phyloP scores from a whole-genome alignment of 2,113 vertebrate genomes.

The Ranitomeya imitator region DNA sequence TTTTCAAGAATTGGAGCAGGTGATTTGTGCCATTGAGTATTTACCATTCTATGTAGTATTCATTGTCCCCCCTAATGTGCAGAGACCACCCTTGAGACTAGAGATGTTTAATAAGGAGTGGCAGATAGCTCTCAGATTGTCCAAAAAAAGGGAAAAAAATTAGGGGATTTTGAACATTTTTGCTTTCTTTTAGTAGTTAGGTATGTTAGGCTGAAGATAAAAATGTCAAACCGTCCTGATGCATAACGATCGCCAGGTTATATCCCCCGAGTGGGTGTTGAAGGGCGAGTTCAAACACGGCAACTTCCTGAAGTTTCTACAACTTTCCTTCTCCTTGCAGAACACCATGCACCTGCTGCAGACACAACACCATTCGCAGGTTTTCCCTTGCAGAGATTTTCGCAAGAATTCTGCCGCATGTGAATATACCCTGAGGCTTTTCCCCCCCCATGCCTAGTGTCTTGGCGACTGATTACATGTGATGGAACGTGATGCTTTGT shows the following conservation, averaged over 20 bases:
- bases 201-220: neutral
- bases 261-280: too few species aligned
- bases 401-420: neutral
- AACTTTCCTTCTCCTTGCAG: neutral
- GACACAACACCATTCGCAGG: neutral
- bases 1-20: neutral
- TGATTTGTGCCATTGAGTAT: neutral
- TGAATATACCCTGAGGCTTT: neutral
- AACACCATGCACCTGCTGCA: neutral
- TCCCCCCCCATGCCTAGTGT: neutral
- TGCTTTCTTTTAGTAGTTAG: neutral
- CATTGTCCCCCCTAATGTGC: too few species aligned
- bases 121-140: too few species aligned
- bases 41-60: neutral
- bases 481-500: neutral
- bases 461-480: neutral
- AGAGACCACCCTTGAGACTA: too few species aligned
- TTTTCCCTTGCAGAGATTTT: neutral
- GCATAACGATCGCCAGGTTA: too few species aligned
- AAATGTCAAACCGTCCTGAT: too few species aligned
- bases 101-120: too few species aligned
- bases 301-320: too few species aligned
- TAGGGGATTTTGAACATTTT: neutral
- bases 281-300: too few species aligned
- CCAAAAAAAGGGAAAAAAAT: too few species aligned